phyloP scores from a whole-genome alignment of 1,140 invertebrate species.

The Triops longicaudatus region DNA sequence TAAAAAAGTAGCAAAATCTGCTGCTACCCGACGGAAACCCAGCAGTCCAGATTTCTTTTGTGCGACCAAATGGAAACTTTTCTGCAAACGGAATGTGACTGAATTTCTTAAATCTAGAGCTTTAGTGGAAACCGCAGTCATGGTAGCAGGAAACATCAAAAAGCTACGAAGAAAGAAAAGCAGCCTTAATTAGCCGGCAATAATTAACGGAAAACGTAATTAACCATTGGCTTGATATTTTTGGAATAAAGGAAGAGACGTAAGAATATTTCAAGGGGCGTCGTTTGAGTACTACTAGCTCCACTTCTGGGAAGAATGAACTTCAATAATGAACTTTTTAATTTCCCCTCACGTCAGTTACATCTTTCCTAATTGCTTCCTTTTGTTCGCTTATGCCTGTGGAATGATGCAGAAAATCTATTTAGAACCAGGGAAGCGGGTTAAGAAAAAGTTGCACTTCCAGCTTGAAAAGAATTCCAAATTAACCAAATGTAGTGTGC shows the following conservation, averaged over 20 bases:
- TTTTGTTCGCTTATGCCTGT: not conserved
- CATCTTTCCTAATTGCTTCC: not conserved
- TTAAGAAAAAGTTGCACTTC: too few species aligned
- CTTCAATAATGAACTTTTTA: slow-evolving; percentile 9
- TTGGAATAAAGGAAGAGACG: not conserved
- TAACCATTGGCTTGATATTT: not conserved
- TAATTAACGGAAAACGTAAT: not conserved
- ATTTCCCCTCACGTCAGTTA: not conserved
- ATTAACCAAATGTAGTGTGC: too few species aligned
- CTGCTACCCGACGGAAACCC: too few species aligned
- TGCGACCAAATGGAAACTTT: too few species aligned
- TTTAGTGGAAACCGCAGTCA: not conserved
- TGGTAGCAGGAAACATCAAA: not conserved
- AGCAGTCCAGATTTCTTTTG: too few species aligned
- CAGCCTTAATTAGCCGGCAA: not conserved
- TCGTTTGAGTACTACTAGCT: not conserved
- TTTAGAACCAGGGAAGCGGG: not conserved
- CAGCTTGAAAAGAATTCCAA: too few species aligned
- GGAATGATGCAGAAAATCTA: not conserved
- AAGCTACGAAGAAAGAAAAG: not conserved
- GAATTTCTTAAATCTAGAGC: too few species aligned
- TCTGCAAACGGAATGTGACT: too few species aligned
- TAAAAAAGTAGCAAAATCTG: too few species aligned
- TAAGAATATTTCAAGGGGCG: not conserved
- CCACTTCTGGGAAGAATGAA: not conserved